A percentile compares a stretch with the other conserved stretches of the same genome.
Conservation (phyloP, 2,888 invertebrate genomes). For the Meloe dianella region DNA sequence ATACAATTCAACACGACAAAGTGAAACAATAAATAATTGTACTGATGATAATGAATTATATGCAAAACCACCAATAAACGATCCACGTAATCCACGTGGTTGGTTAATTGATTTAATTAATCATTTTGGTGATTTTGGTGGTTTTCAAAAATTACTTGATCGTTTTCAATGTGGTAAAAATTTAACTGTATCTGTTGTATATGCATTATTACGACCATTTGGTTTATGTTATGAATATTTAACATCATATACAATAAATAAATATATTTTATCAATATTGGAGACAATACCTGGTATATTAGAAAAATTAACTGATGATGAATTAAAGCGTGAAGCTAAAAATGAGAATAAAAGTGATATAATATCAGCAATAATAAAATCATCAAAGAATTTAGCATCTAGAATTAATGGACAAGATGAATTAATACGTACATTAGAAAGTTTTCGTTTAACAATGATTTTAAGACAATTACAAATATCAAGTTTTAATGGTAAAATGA, state of each 20-base stretch:
- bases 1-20: slow-evolving; percentile 79
- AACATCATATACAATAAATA: slow-evolving; percentile 87
- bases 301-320: slow-evolving; percentile 93
- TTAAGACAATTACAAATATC: slow-evolving; percentile 89
- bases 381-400: slow-evolving; percentile 86
- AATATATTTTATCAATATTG: slow-evolving; percentile 90
- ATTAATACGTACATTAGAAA: slow-evolving; percentile 78
- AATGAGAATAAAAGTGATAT: slow-evolving; percentile 96
- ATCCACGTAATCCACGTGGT: slow-evolving; percentile 86
- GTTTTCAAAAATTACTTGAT: slow-evolving; percentile 85
- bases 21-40: slow-evolving; percentile 72
- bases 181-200: slow-evolving; percentile 77
- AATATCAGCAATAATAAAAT: slow-evolving; percentile 91
- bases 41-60: slow-evolving; percentile 74
- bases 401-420: slow-evolving; percentile 86
- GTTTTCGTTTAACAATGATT: slow-evolving; percentile 96
- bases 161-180: slow-evolving; percentile 79
- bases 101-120: slow-evolving; percentile 97
- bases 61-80: slow-evolving; percentile 73
- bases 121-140: slow-evolving; percentile 87
- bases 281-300: slow-evolving; percentile 89
- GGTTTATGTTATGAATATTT: slow-evolving; percentile 91
- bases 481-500: slow-evolving; percentile 99
- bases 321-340: slow-evolving; percentile 93
- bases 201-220: slow-evolving; percentile 86